Evolutionary conservation across 2,113 vertebrate species (phyloP).

Genomic region (Chaetodon auriga): DNA sequence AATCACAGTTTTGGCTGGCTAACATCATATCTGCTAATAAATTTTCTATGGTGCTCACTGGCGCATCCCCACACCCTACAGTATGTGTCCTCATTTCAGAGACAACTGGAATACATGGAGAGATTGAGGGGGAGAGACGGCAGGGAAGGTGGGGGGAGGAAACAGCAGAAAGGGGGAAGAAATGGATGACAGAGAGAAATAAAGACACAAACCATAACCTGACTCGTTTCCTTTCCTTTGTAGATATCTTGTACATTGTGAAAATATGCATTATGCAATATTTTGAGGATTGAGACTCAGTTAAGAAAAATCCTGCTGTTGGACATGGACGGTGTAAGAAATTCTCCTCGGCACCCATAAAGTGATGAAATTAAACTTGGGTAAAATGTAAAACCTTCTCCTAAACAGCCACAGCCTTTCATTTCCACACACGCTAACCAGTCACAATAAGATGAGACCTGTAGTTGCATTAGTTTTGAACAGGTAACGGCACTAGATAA

Average conservation of each 20-base stretch:
- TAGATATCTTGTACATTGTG: neutral
- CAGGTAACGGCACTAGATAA: too few species aligned
- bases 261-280: slow-evolving; percentile 13
- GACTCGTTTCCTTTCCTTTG: neutral
- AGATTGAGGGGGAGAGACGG: slow-evolving; percentile 19
- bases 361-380: neutral
- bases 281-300: neutral
- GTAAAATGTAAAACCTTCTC: neutral
- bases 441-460: neutral
- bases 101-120: slow-evolving; percentile 42
- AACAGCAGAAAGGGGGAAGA: neutral
- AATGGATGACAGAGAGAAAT: neutral
- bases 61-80: slow-evolving; percentile 38
- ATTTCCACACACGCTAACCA: neutral
- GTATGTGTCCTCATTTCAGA: slow-evolving; percentile 57
- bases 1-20: slow-evolving; percentile 48
- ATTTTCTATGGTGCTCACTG: slow-evolving; percentile 55
- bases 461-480: neutral
- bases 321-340: neutral
- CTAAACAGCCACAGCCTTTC: neutral
- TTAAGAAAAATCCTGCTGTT: neutral
- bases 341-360: neutral
- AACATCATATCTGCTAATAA: slow-evolving; percentile 58
- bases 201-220: neutral
- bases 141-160: neutral